A percentile compares a stretch with the other conserved stretches of the same genome.
Conservation (phyloP, 2,113 vertebrate species). For the Lycaon pictus region DNA sequence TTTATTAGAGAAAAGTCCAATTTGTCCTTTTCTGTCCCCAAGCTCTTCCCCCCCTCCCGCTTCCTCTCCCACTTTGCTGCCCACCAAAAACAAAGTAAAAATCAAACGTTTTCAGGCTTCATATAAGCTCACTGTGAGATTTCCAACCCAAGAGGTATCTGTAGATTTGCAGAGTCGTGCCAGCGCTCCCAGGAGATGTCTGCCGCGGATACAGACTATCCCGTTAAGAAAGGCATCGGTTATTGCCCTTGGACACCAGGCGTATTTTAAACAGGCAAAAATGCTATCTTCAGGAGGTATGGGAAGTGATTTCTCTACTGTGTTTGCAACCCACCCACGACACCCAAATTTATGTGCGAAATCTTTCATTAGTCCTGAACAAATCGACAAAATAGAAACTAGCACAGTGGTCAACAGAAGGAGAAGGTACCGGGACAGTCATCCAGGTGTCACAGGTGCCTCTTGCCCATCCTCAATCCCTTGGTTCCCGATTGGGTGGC, state of each 20-base stretch:
- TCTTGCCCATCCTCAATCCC: rapidly evolving
- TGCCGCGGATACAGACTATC: not conserved
- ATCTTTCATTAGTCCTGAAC: not conserved
- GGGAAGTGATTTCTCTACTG: not conserved
- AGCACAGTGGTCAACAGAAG: not conserved
- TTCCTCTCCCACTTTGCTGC: not conserved
- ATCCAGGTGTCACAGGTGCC: not conserved
- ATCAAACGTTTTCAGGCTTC: not conserved
- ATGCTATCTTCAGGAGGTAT: not conserved
- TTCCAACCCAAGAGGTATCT: not conserved
- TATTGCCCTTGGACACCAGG: not conserved
- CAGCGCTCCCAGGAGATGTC: not conserved
- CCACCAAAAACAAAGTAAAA: constrained; percentile 42
- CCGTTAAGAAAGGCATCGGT: not conserved
- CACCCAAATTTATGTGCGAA: not conserved
- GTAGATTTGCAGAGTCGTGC: not conserved
- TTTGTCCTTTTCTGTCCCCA: not conserved
- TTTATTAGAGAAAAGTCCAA: constrained; percentile 50
- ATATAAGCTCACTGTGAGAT: not conserved
- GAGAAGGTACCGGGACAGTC: not conserved
- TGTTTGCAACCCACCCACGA: not conserved
- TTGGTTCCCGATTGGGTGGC: not conserved
- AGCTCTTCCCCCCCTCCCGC: not conserved
- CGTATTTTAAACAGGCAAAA: not conserved
- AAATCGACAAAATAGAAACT: not conserved